Evolutionary conservation across 2,888 invertebrate genomes (phyloP).

Genomic region (Sturmia bella): DNA sequence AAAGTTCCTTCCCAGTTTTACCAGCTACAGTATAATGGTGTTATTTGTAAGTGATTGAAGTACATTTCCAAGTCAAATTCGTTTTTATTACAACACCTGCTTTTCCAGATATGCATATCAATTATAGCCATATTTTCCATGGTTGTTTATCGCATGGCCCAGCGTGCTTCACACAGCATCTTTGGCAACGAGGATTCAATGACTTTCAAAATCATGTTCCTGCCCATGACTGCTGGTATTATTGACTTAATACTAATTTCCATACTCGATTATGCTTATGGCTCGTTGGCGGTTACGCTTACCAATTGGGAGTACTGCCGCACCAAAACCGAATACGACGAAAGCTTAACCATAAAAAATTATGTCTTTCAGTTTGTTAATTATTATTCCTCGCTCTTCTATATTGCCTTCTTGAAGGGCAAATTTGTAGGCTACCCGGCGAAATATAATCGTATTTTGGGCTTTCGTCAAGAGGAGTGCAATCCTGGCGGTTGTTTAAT

Average conservation of each 20-base stretch:
- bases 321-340: constrained; percentile 93
- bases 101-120: constrained; percentile 85
- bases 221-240: constrained; percentile 89
- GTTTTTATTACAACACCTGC: too few relatives aligned
- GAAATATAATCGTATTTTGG: constrained; percentile 88
- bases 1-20: constrained; percentile 86
- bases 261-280: constrained; percentile 87
- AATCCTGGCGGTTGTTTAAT: constrained; percentile 92
- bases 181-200: constrained; percentile 83
- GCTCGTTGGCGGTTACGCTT: constrained; percentile 85
- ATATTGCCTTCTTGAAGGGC: constrained; percentile 90
- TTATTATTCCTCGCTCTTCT: constrained; percentile 93
- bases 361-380: constrained; percentile 95
- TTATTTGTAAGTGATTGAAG: constrained; percentile 77
- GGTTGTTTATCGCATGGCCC: constrained; percentile 89
- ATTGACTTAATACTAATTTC: constrained; percentile 91
- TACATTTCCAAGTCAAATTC: neutral
- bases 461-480: constrained; percentile 89
- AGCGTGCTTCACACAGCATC: constrained; percentile 84
- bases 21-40: constrained; percentile 86
- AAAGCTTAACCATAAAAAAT: constrained; percentile 92
- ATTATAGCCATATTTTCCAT: constrained; percentile 89
- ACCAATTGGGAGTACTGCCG: constrained; percentile 89
- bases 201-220: constrained; percentile 85
- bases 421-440: constrained; percentile 91